Evolutionary conservation across 2,888 invertebrate species (phyloP), one percentile per base, ranked within the genome.

Genomic region (Hypercompe scribonia): DNA sequence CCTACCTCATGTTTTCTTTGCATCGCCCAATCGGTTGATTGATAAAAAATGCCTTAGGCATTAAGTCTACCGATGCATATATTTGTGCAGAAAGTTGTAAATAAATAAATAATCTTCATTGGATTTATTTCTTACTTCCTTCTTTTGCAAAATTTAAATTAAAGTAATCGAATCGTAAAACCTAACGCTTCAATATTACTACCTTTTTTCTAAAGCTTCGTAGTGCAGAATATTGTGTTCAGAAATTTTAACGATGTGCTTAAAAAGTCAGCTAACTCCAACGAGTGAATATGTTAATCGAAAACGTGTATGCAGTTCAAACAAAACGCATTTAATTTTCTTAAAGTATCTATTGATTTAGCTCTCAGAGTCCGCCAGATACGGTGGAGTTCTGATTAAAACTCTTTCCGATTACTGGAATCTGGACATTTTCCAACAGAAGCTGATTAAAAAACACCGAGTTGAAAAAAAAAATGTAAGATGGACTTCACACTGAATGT

Each of bases 361-460:
- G 71, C 61, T 67, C 46, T 50, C 46, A 73, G 28, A 72, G 63
- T 64, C 69, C 46, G 36, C 54, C 74, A 79, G 73, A 81, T 76
- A 79, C 71, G 81, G 72, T 74, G 74, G 81, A 81, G 67, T 81
- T 81, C 75, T 84, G 85, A 84, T 83, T 80, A 84, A 81, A 87
- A 82, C 83, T 81, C 81, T 84, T 84, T 78, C 86, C 86, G 84
- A 87, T 87, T 86, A 81, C 78, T 78, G 79, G 79, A 75, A 80
- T 84, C 90, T 88, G 91, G 90, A 89, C 90, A 86, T 88, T 87
- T 88, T 90, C 90, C 90, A 91, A 88, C 87, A 79, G 78, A 73
- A 81, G 78, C 89, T 92, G 92, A 92, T 92, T 92, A 92, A 92
- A 92, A 92, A 88, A 88, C 82, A 81, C 84, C 81, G 81, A 81